Conservation (phyloP, 2,888 invertebrate genomes). For the Sarcophaga carnaria region DNA sequence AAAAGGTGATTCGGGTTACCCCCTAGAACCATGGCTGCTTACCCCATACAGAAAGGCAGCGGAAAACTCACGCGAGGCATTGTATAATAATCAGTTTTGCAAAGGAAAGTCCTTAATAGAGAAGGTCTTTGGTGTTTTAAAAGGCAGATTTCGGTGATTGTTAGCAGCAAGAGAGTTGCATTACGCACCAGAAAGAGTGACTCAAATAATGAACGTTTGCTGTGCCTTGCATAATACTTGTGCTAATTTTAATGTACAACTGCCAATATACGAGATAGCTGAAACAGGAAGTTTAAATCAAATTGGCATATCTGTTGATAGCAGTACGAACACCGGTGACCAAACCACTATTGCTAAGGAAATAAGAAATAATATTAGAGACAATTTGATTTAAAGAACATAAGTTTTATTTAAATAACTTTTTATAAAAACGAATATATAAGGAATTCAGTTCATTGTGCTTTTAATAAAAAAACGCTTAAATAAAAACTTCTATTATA, state of each 20-base stretch:
- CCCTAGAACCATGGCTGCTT: no score
- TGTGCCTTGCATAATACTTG: conserved; percentile 48
- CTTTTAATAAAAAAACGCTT: not conserved
- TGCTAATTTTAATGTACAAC: not conserved
- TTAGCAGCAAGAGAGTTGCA: conserved; percentile 45
- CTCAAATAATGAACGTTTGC: conserved; percentile 49
- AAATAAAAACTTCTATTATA: not conserved
- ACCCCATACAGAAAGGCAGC: no score
- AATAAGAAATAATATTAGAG: conserved; percentile 48
- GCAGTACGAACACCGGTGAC: not conserved
- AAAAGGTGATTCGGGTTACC: no score
- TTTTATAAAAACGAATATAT: no score
- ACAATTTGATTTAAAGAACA: no score
- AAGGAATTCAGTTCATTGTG: not conserved
- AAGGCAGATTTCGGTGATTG: conserved; percentile 54
- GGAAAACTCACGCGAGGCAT: no score
- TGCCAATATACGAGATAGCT: not conserved
- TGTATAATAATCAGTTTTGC: no score
- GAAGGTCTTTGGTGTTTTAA: conserved; percentile 5
- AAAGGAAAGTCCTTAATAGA: no score
- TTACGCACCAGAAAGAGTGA: conserved; percentile 3
- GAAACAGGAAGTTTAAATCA: not conserved
- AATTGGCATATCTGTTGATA: no score
- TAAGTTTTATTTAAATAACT: no score
- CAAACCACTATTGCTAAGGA: conserved; percentile 40